These are phyloP conservation scores for Sitodiplosis mosellana DNA, from an alignment of 1,140 invertebrate species.

Conservation along the genomic window DNA sequence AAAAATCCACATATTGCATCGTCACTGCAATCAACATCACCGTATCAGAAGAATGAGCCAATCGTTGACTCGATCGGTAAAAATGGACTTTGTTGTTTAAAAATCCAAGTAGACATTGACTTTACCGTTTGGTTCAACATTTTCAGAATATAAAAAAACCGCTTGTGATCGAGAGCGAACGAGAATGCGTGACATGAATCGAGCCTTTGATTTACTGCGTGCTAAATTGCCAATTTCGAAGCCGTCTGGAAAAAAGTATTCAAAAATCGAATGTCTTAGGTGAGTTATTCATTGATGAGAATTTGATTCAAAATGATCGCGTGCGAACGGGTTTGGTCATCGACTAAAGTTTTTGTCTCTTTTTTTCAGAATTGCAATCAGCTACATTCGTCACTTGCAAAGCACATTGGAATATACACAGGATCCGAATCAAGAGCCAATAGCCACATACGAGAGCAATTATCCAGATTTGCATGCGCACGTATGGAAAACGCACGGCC, in stretches of 20 bases:
- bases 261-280: conserved; percentile 70
- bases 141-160: conserved; percentile 61
- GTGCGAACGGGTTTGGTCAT: background rate
- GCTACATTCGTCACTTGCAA: conserved; percentile 60
- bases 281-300: conserved; percentile 18
- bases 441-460: too few species aligned
- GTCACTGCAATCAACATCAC: too few species aligned
- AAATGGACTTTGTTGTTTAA: too few species aligned
- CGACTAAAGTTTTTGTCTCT: conserved; percentile 2
- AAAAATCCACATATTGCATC: too few species aligned
- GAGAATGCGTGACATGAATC: conserved; percentile 76
- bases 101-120: too few species aligned
- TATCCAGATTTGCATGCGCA: too few species aligned
- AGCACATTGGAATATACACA: background rate
- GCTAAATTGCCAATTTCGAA: conserved; percentile 60
- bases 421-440: background rate
- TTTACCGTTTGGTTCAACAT: too few species aligned
- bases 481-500: too few species aligned
- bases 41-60: too few species aligned
- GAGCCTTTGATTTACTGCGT: conserved; percentile 59
- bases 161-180: conserved; percentile 71
- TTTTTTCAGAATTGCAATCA: conserved; percentile 47
- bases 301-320: too few species aligned
- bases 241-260: conserved; percentile 72
- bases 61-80: too few species aligned